A percentile compares a stretch with the other conserved stretches of the same genome.
Evolutionary conservation across 92 coral and sea anemone genomes (phyloP).

Genomic region (Zoanthus gigantus): DNA sequence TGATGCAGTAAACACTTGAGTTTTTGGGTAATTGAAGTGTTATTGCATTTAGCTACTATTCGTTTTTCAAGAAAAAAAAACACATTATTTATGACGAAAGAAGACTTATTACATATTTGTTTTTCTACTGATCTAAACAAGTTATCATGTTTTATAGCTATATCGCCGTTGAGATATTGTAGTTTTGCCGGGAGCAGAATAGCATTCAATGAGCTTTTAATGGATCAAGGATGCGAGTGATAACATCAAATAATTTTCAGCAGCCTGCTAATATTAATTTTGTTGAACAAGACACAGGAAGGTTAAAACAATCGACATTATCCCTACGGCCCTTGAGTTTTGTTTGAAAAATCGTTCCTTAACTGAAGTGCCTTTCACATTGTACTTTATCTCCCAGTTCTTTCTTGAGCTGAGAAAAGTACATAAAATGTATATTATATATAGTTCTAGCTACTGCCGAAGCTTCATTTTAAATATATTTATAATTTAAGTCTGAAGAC

Average conservation of each 20-base stretch:
- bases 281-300: constrained; percentile 24
- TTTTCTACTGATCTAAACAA: not conserved
- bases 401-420: constrained; percentile 13
- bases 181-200: constrained; percentile 41
- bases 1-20: not conserved
- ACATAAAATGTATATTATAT: not conserved
- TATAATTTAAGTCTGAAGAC: constrained; percentile 17
- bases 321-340: constrained; percentile 14
- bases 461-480: constrained; percentile 33
- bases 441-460: not conserved
- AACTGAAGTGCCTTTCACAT: constrained; percentile 2
- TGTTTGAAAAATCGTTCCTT: constrained; percentile 1
- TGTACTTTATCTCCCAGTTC: not conserved
- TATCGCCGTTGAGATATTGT: constrained; percentile 21
- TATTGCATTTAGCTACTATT: not conserved
- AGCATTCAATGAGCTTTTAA: constrained; percentile 42
- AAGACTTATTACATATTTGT: not conserved
- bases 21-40: not conserved
- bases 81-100: not conserved
- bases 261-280: constrained; percentile 44
- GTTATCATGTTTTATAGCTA: not conserved
- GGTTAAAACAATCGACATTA: constrained; percentile 7
- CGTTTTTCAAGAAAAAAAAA: not conserved
- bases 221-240: constrained; percentile 45
- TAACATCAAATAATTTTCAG: constrained; percentile 39